Evolutionary conservation across 2,797 vertebrate species (phyloP).

Genomic region (Myiotriccus ornatus): DNA sequence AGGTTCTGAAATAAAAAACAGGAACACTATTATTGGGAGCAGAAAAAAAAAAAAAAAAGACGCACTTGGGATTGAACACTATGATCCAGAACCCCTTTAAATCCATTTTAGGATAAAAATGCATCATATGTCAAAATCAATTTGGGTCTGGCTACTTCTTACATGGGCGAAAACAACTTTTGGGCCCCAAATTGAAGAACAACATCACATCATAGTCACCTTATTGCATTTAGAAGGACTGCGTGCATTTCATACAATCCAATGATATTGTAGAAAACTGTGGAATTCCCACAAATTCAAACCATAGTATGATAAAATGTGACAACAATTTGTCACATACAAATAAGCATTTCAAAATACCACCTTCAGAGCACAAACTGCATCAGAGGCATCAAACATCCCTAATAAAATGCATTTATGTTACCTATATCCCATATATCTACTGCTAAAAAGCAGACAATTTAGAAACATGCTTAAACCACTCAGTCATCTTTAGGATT

Average conservation of each 20-base stretch:
- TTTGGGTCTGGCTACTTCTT: not conserved
- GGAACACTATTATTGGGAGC: not conserved
- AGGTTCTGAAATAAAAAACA: constrained; percentile 32
- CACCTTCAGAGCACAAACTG: not conserved
- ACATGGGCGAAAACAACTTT: not conserved
- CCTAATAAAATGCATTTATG: not conserved
- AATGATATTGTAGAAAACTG: not conserved
- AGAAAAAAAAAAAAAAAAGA: not conserved
- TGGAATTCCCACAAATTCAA: not conserved
- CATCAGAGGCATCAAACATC: not conserved
- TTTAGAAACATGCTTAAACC: not conserved
- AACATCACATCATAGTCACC: not conserved
- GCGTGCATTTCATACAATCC: not conserved
- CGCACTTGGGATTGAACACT: not conserved
- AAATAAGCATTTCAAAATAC: not conserved
- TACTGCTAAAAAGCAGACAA: not conserved
- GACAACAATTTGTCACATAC: not conserved
- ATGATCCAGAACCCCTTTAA: not conserved
- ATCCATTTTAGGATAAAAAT: not conserved
- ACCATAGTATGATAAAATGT: not conserved
- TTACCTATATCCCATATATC: not conserved
- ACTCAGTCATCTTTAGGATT: not conserved
- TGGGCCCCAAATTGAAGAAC: not conserved
- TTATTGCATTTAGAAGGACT: not conserved
- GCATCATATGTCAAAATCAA: not conserved